phyloP scores from a whole-genome alignment of 2,888 invertebrate genomes.

The Ariolimax columbianus region DNA sequence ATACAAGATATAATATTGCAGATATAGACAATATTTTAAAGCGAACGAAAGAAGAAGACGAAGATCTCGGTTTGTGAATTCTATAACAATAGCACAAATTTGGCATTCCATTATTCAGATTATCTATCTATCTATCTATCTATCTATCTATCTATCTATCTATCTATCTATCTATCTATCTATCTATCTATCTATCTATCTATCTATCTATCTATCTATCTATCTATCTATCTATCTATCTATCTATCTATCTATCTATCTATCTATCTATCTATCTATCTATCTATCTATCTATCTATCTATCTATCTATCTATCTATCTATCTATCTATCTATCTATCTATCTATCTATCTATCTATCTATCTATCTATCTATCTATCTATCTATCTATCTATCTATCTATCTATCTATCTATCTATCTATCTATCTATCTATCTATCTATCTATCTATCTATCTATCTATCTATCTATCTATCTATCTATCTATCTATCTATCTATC shows the following conservation, averaged over 20 bases:
- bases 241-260: slow-evolving; percentile 1
- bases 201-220: background rate
- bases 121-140: background rate
- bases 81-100: no score
- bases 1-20: no score
- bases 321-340: background rate
- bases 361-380: background rate
- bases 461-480: no score
- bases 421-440: no score
- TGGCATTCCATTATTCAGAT: no score
- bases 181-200: background rate
- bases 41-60: no score
- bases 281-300: background rate
- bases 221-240: background rate
- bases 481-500: no score
- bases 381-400: background rate
- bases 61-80: no score
- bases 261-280: background rate
- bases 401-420: no score
- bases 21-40: no score
- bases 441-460: no score
- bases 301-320: background rate
- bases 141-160: background rate
- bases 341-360: background rate
- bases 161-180: background rate